Evolutionary conservation across 2,888 invertebrate species (phyloP).

Genomic region (Aquatica leii): DNA sequence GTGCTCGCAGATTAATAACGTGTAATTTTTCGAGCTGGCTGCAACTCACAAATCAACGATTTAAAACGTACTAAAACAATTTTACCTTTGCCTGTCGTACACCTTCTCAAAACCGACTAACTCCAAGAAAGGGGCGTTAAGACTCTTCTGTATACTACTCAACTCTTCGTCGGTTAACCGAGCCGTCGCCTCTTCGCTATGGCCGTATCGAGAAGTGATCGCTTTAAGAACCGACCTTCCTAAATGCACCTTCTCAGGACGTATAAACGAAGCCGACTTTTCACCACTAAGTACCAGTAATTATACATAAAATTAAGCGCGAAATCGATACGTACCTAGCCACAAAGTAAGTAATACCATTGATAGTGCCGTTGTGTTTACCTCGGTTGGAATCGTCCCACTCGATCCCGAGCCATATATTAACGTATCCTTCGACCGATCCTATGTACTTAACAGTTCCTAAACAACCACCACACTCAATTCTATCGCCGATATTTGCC

Average conservation of each 20-base stretch:
- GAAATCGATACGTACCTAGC: constrained; percentile 62
- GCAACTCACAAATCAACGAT: constrained; percentile 43
- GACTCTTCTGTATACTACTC: constrained; percentile 71
- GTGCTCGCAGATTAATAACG: constrained; percentile 72
- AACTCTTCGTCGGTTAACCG: constrained; percentile 67
- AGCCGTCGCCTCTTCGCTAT: constrained; percentile 67
- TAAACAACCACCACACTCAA: constrained; percentile 54
- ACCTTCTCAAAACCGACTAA: constrained; percentile 92
- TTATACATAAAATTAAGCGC: too few species aligned
- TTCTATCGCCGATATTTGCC: constrained; percentile 52
- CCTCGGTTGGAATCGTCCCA: constrained; percentile 93
- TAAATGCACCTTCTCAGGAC: constrained; percentile 79
- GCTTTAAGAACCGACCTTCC: constrained; percentile 79
- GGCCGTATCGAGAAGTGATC: constrained; percentile 73
- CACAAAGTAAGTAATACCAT: constrained; percentile 83
- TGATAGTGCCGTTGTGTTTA: constrained; percentile 89
- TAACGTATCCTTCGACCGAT: constrained; percentile 72
- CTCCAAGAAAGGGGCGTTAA: constrained; percentile 84
- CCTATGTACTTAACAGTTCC: constrained; percentile 83
- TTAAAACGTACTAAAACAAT: not conserved
- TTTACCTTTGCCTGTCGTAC: constrained; percentile 65
- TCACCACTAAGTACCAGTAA: constrained; percentile 66
- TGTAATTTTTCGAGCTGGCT: constrained; percentile 74
- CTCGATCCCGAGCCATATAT: constrained; percentile 93
- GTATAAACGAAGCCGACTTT: constrained; percentile 89